Base-by-base conservation (phyloP, 2,888 invertebrate genomes). In the Cheilosia vulpina region DNA sequence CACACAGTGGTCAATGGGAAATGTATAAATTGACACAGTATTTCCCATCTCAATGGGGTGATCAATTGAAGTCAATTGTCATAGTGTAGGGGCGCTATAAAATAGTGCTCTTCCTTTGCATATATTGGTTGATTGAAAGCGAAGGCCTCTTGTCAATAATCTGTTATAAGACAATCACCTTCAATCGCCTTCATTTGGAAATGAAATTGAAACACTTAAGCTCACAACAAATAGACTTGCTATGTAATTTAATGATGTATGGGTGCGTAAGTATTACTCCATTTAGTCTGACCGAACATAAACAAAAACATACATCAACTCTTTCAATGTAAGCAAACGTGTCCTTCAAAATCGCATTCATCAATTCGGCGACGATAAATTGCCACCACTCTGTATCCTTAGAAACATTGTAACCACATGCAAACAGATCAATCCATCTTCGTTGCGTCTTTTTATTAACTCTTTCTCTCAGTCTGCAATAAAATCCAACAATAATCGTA, bases 381-480 rank as follows among this genome's bases (percentile, higher is more conserved):
- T 50, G 5, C 11, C 2, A 2, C 15, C n/a, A 13, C 11, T 24
- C 45, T 19, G 5, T 31, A 41, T 73, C 55, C 55, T 7, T 38
- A 27, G 24, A 50, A 75, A 60, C 60, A 57, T 43, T 50, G 24
- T 62, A 62, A 43, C 60, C 65, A 27, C 17, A 73, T 52, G 11
- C 31, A 41, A 45, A 47, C 41, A 31, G 19, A 52, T 60, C 79
- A 66, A 75, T 80, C 68, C 38, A 31, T 62, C 53, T 72, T 21
- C 24, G 38, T 47, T 58, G 41, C 2, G 43, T 21, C 17, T 7
- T 17, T n/a, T 11, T 57, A 58, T 52, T 57, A 79, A 79, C 72
- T 31, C 79, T 79, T 79, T 79, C 21, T 17, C 13, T 38, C 31
- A 19, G 2, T 47, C n/a, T 45, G 31, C 66, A 41, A 62, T 50